Conservation (phyloP, 2,888 invertebrate species). For the Troides helena region DNA sequence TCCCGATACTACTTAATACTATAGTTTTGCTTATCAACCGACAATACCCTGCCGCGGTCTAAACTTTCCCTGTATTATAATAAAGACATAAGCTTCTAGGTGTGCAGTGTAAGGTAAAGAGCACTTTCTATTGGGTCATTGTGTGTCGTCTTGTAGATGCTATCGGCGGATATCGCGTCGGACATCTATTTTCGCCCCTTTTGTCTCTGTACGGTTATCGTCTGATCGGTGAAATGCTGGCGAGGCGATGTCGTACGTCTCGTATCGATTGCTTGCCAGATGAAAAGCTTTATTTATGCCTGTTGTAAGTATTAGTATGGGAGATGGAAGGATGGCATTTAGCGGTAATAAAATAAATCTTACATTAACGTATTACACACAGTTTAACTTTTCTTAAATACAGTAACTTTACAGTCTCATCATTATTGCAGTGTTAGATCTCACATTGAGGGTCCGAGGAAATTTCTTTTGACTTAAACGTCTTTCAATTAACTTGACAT, state of each 20-base stretch:
- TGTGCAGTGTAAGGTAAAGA: conserved; percentile 32
- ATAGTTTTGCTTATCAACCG: conserved; percentile 19
- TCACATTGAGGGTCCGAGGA: too few species aligned
- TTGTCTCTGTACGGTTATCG: conserved; percentile 54
- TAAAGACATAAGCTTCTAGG: conserved; percentile 32
- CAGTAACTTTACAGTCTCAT: too few species aligned
- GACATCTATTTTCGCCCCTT: conserved; percentile 56
- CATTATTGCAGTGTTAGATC: too few species aligned
- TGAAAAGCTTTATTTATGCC: conserved; percentile 33
- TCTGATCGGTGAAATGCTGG: conserved; percentile 51
- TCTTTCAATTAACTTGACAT: too few species aligned
- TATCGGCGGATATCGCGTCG: conserved; percentile 54
- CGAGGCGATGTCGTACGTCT: conserved; percentile 36
- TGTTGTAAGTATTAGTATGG: neutral
- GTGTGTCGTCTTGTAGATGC: conserved; percentile 48
- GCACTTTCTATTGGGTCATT: conserved; percentile 59
- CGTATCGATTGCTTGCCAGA: conserved; percentile 33
- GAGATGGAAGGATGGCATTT: neutral
- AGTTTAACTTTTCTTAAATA: too few species aligned
- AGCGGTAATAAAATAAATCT: neutral
- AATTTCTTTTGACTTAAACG: too few species aligned
- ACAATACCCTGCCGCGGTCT: conserved; percentile 1
- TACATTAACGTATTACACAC: too few species aligned
- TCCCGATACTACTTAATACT: too few species aligned
- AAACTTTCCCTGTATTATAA: conserved; percentile 23